These are phyloP conservation scores for Salarias fasciatus DNA, from an alignment of 2,797 vertebrate genomes.

Conservation along the genomic window DNA sequence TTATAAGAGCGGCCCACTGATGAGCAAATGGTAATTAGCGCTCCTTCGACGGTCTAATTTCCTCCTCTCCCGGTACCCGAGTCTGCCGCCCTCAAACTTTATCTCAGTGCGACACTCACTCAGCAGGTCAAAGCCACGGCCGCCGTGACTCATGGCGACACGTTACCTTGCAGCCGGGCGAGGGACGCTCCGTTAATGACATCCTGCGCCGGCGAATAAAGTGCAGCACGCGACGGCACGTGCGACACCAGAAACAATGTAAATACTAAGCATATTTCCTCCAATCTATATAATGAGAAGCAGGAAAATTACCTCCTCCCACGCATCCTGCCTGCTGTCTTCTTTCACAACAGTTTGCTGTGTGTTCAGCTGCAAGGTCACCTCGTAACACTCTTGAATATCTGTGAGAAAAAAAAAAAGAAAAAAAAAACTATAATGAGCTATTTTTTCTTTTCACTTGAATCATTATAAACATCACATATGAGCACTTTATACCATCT, in stretches of 20 bases:
- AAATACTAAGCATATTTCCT: conserved; percentile 53
- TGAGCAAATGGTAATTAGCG: conserved; percentile 63
- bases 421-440: conserved; percentile 42
- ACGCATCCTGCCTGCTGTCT: conserved; percentile 64
- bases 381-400: conserved; percentile 88
- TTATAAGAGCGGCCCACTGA: conserved; percentile 55
- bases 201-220: conserved; percentile 20
- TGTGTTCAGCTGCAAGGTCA: conserved; percentile 82
- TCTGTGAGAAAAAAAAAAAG: conserved; percentile 72
- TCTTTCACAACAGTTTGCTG: conserved; percentile 72
- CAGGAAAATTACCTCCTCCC: conserved; percentile 81
- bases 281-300: conserved; percentile 49
- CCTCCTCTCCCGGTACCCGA: conserved; percentile 36
- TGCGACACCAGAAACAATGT: conserved; percentile 32
- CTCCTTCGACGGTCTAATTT: conserved; percentile 66
- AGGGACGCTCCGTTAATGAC: conserved; percentile 46
- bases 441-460: conserved; percentile 8
- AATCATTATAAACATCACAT: conserved; percentile 24
- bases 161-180: conserved; percentile 30
- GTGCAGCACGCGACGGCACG: conserved; percentile 3
- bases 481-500: background rate
- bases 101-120: conserved; percentile 35
- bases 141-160: conserved; percentile 40
- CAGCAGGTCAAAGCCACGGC: conserved; percentile 46
- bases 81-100: conserved; percentile 21